phyloP scores from a whole-genome alignment of 1,140 invertebrate genomes.

The Zaprionus kolodkinae region DNA sequence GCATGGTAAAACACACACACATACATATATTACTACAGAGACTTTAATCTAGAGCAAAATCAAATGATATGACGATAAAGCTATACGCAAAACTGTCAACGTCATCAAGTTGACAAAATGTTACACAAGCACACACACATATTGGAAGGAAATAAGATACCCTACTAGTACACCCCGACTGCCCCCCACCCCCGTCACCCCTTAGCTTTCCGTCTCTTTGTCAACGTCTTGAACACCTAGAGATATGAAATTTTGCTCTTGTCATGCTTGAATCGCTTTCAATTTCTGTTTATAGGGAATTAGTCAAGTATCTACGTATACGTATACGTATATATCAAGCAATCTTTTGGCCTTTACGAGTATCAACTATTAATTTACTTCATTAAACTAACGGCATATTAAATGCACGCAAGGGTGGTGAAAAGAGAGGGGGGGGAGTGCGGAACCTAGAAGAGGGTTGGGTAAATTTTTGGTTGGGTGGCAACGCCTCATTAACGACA shows the following conservation, averaged over 20 bases:
- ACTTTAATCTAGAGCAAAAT: constrained; percentile 11
- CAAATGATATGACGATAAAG: constrained; percentile 13
- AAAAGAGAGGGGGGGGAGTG: not conserved
- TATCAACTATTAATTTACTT: constrained; percentile 65
- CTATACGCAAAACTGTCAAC: constrained; percentile 25
- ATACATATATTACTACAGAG: not conserved
- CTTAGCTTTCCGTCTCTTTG: no score
- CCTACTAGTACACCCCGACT: no score
- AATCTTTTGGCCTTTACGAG: constrained; percentile 4
- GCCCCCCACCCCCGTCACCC: not conserved
- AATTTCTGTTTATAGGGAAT: constrained; percentile 14
- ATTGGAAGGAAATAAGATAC: constrained; percentile 13
- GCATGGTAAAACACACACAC: not conserved
- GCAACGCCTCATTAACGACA: constrained; percentile 65
- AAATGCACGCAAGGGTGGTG: constrained; percentile 58
- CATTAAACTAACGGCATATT: constrained; percentile 68
- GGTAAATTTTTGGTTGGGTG: constrained; percentile 24
- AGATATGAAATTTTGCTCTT: constrained; percentile 11
- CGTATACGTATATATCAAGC: constrained; percentile 4
- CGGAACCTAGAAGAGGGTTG: not conserved
- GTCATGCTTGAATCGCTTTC: constrained; percentile 20
- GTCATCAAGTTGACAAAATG: constrained; percentile 44
- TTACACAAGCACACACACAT: not conserved
- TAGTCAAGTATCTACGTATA: not conserved
- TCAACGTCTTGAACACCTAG: not conserved